Conservation (phyloP, 2,113 vertebrate genomes). For the Phocoena sinus region DNA sequence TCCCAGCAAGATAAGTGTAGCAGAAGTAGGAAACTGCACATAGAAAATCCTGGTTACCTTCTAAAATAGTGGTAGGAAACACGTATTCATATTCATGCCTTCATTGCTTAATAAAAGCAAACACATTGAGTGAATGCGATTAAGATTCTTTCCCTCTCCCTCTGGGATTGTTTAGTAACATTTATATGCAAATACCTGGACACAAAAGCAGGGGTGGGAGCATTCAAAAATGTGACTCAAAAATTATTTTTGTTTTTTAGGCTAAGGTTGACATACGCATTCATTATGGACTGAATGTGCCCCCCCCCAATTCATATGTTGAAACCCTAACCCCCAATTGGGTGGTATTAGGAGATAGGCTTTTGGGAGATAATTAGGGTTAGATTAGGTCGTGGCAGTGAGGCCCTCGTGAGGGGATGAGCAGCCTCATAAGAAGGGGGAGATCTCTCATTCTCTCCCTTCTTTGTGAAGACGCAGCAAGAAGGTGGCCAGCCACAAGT, state of each 20-base stretch:
- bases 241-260: background rate
- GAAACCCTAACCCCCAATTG: no score
- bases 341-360: background rate
- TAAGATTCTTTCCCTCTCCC: background rate
- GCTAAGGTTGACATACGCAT: background rate
- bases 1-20: background rate
- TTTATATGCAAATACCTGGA: background rate
- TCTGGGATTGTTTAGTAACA: background rate
- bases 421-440: background rate
- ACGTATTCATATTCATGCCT: background rate
- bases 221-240: background rate
- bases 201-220: background rate
- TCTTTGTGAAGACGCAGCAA: accelerated
- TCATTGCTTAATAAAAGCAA: background rate
- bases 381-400: background rate
- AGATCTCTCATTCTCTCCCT: background rate
- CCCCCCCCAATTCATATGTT: no score
- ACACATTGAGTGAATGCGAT: background rate
- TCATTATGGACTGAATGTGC: background rate
- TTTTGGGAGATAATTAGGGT: background rate
- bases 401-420: no score
- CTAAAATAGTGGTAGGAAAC: background rate
- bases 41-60: background rate
- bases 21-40: background rate
- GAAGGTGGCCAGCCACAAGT: accelerated